A percentile compares a stretch with the other conserved stretches of the same genome.
These are phyloP conservation scores for Ochlodes sylvanus DNA, from an alignment of 2,888 invertebrate genomes.

Conservation along the genomic window DNA sequence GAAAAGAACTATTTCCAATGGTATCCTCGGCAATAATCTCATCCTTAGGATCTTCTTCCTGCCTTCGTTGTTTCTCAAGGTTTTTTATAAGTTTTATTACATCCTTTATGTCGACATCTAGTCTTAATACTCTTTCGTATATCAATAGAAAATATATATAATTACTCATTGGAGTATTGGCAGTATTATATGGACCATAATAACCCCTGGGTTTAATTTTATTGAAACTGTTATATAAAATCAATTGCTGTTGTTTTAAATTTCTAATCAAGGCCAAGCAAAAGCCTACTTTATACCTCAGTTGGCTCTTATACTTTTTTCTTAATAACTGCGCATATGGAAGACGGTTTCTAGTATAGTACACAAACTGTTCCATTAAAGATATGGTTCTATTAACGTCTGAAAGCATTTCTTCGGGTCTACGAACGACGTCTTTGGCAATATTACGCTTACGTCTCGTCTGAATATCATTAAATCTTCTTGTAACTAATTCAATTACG, in stretches of 20 bases:
- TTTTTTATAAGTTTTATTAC: slow-evolving; percentile 41
- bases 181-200: too few relatives aligned
- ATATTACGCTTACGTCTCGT: neutral
- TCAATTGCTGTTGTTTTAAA: slow-evolving; percentile 50
- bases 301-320: slow-evolving; percentile 48
- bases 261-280: slow-evolving; percentile 49
- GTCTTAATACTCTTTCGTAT: slow-evolving; percentile 51
- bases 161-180: too few relatives aligned
- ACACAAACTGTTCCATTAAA: slow-evolving; percentile 58
- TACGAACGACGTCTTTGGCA: slow-evolving; percentile 22
- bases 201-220: too few relatives aligned
- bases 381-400: slow-evolving; percentile 9
- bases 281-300: slow-evolving; percentile 55
- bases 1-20: neutral
- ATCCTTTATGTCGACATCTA: slow-evolving; percentile 53
- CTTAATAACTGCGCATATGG: slow-evolving; percentile 50
- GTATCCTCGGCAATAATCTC: neutral
- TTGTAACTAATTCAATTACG: slow-evolving; percentile 47
- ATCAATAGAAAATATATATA: slow-evolving; percentile 48
- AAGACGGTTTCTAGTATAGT: slow-evolving; percentile 54
- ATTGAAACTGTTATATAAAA: slow-evolving; percentile 43
- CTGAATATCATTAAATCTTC: slow-evolving; percentile 47
- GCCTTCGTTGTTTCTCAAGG: slow-evolving; percentile 10
- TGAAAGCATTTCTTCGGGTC: neutral
- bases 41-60: neutral